These are phyloP conservation scores for Syngnathoides biaculeatus DNA, from an alignment of 2,113 vertebrate genomes.

Conservation along the genomic window DNA sequence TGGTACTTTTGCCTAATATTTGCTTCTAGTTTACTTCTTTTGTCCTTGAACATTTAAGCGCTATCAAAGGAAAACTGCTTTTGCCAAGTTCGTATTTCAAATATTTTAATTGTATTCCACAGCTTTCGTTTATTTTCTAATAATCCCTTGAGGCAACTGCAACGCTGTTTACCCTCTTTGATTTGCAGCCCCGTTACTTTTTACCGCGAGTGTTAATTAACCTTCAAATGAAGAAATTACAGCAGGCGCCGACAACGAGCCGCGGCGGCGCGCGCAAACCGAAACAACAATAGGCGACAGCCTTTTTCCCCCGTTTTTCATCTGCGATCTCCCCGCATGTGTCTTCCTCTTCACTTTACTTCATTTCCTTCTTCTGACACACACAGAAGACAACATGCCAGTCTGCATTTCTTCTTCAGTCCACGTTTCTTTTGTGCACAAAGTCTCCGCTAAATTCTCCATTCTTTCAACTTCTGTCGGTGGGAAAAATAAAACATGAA, in stretches of 20 bases:
- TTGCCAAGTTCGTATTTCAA: slow-evolving; percentile 66
- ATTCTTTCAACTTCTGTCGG: slow-evolving; percentile 64
- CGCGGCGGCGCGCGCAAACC: slow-evolving; percentile 18
- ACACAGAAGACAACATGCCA: slow-evolving; percentile 36
- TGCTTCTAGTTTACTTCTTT: slow-evolving; percentile 38
- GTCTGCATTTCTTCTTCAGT: slow-evolving; percentile 54
- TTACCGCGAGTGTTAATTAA: slow-evolving; percentile 73
- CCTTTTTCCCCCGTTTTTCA: slow-evolving; percentile 39
- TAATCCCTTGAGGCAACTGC: slow-evolving; percentile 59
- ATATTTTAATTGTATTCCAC: slow-evolving; percentile 63
- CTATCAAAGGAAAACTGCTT: slow-evolving; percentile 37
- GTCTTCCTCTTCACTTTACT: slow-evolving; percentile 17
- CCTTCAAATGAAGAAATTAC: slow-evolving; percentile 69
- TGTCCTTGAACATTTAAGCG: slow-evolving; percentile 48
- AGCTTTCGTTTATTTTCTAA: slow-evolving; percentile 68
- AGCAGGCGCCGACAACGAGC: slow-evolving; percentile 32
- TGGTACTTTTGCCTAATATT: not conserved
- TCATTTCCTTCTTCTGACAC: slow-evolving; percentile 5
- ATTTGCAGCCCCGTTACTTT: slow-evolving; percentile 64
- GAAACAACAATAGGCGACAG: slow-evolving; percentile 40
- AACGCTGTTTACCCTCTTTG: slow-evolving; percentile 67
- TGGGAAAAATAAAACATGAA: slow-evolving; percentile 53
- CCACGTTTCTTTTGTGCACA: slow-evolving; percentile 55
- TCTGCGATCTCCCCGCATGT: slow-evolving; percentile 55
- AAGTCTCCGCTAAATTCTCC: slow-evolving; percentile 53